phyloP scores from a whole-genome alignment of 2,888 invertebrate species.

The Standfussiana lucernea region DNA sequence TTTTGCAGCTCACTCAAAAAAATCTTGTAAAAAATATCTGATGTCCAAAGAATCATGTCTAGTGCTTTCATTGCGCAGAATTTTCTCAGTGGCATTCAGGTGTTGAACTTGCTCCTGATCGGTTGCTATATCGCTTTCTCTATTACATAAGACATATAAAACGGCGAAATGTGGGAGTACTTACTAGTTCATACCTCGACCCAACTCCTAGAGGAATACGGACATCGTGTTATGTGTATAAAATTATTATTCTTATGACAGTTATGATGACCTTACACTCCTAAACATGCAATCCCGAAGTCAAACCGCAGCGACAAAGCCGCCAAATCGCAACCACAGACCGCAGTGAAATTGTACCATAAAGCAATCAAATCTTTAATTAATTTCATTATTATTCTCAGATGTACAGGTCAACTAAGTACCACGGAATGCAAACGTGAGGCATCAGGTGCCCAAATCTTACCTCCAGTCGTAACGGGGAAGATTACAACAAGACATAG shows the following conservation, averaged over 20 bases:
- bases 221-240: background rate
- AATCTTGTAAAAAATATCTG: background rate
- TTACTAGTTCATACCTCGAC: background rate
- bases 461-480: slow-evolving; percentile 93
- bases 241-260: background rate
- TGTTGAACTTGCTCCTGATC: too few species aligned
- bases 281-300: too few species aligned
- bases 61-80: background rate
- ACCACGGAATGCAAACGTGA: slow-evolving; percentile 87
- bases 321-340: background rate
- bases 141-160: background rate
- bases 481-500: slow-evolving; percentile 92
- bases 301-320: background rate
- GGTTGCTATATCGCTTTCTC: too few species aligned
- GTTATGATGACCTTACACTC: background rate
- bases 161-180: background rate
- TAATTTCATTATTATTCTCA: slow-evolving; percentile 62
- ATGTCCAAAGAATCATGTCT: background rate
- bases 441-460: slow-evolving; percentile 90
- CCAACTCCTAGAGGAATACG: background rate
- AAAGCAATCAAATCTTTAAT: background rate
- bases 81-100: background rate
- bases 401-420: slow-evolving; percentile 88
- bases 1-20: background rate
- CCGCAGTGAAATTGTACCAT: background rate